Evolutionary conservation across 2,888 invertebrate species (phyloP).

Genomic region (Cryptus viduatorius): DNA sequence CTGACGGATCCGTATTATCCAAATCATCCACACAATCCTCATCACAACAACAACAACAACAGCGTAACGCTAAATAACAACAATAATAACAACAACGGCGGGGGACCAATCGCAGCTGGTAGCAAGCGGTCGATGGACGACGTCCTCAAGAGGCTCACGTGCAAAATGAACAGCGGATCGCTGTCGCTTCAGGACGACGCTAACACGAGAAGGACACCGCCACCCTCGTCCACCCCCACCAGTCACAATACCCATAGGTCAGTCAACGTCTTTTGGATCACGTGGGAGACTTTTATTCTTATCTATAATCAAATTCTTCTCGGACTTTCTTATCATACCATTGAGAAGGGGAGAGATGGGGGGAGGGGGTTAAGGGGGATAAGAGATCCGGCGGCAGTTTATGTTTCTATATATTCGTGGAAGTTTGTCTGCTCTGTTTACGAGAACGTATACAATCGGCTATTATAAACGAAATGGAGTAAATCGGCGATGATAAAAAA

Average conservation of each 20-base stretch:
- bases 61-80: constrained; percentile 72
- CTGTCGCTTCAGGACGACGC: constrained; percentile 91
- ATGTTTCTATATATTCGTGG: background rate
- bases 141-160: constrained; percentile 93
- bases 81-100: constrained; percentile 87
- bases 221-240: constrained; percentile 81
- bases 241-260: constrained; percentile 84
- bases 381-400: background rate
- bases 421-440: background rate
- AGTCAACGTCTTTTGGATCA: constrained; percentile 64
- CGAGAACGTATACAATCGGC: constrained; percentile 7
- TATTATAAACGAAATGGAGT: constrained; percentile 13
- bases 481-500: background rate
- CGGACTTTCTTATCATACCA: background rate
- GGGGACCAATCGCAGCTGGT: constrained; percentile 87
- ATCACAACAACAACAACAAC: constrained; percentile 86
- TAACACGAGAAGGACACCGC: constrained; percentile 89
- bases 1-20: constrained; percentile 88
- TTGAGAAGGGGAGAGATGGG: no score
- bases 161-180: constrained; percentile 93
- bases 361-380: background rate
- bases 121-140: constrained; percentile 96
- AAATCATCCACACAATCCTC: constrained; percentile 74
- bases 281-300: background rate
- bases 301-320: background rate